Evolutionary conservation across 2,888 invertebrate genomes (phyloP), one percentile per base, ranked within the genome.

Genomic region (Apamea anceps): DNA sequence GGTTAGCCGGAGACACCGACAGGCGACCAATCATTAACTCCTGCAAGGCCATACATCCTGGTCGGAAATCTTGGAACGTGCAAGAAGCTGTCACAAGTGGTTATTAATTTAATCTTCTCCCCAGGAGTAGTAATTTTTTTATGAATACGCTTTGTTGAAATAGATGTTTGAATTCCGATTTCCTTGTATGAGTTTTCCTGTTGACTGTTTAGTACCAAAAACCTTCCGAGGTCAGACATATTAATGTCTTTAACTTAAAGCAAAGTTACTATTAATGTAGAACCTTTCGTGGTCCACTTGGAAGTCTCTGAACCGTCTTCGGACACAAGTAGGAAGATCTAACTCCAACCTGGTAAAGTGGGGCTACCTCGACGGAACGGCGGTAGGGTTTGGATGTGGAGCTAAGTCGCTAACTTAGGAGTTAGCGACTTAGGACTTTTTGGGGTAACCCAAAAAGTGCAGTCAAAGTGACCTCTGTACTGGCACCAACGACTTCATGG

Each of bases 21-120:
- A 82, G 72, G 72, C 62, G 42, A 87, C 85, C 54, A 77, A 87
- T 86, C 77, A 87, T 78, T 42, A 71, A 45, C 45, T 51, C 67
- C 67, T 78, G 77, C 67, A 63, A 62, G 21, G 75, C 72, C 60
- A 81, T 87, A 73, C 48, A 79, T 86, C 18, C 72, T 72, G 51
- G 42, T 63, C 42, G 66, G 78, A 73, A 85, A 74, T 74, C 85
- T 79, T 65, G 70, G 75, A 66, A 70, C 76, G 21, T 48, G 62
- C 74, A 80, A 77, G 65, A 51, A 25, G 28, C 65, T 81, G 74
- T 75, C 75, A 72, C 60, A 72, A 72, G 62, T 5, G 60, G 75
- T 74, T 72, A 77, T 80, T 73, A 67, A 77, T 84, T 75, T 32
- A 72, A 65, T 67, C 13, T 51, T 32, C 32, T 66, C 37, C 28